A percentile compares a stretch with the other conserved stretches of the same genome.
phyloP scores from a whole-genome alignment of 2,888 invertebrate species.

The Stenurella melanura region DNA sequence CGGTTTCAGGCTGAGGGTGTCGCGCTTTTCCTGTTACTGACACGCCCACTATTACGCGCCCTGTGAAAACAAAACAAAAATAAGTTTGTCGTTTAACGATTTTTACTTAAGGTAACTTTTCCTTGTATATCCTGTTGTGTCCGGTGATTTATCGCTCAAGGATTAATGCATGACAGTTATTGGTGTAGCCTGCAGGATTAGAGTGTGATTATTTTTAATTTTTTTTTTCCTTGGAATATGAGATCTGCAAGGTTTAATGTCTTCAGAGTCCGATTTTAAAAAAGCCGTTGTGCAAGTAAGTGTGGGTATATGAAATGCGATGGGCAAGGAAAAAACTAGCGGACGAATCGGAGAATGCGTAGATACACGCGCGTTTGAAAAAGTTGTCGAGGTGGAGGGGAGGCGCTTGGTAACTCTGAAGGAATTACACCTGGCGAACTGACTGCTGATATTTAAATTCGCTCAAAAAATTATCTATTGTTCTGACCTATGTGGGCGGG shows the following conservation, averaged over 20 bases:
- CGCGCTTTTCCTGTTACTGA: constrained; percentile 42
- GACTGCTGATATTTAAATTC: constrained; percentile 20
- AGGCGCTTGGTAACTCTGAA: background rate
- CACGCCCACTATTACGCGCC: constrained; percentile 58
- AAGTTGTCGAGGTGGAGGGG: constrained; percentile 9
- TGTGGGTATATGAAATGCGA: background rate
- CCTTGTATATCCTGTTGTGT: constrained; percentile 20
- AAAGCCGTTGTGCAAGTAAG: background rate
- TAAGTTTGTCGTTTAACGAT: constrained; percentile 33
- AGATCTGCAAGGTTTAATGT: background rate
- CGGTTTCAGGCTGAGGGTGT: constrained; percentile 40
- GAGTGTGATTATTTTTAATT: background rate
- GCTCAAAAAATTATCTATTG: constrained; percentile 27
- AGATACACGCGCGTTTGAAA: constrained; percentile 10
- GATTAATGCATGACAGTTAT: constrained; percentile 37
- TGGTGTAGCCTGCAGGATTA: constrained; percentile 28
- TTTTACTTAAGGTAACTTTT: constrained; percentile 36
- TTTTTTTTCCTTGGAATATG: background rate
- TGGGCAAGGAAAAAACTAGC: background rate
- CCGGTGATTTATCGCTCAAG: constrained; percentile 10
- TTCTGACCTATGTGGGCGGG: constrained; percentile 33
- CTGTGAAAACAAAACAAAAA: constrained; percentile 41
- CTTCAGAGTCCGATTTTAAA: background rate
- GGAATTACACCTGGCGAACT: background rate
- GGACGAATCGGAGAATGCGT: constrained; percentile 2